Base-by-base conservation (phyloP, 2,113 vertebrate genomes). In the Lucifuga dentata region DNA sequence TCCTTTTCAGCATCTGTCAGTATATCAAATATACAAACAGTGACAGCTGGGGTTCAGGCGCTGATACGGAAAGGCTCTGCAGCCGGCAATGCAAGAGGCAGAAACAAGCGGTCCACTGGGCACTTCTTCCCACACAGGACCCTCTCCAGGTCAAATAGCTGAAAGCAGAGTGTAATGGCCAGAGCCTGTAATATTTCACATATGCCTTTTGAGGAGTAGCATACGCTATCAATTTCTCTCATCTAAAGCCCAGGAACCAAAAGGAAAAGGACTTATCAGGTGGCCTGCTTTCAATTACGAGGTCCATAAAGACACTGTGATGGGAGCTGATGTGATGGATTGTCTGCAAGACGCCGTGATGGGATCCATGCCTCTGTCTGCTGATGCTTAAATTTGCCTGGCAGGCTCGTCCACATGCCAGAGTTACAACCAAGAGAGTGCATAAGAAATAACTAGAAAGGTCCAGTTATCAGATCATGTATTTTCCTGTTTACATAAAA, bases 21-120 rank as follows among this genome's bases (percentile, higher is more conserved):
- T 81, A 78, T 88, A 87, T 91, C 83, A 89, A 81, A 78, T 11
- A 5, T 68, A 92, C 45, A 13, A 92, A 90, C 85, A 90, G 69
- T 78, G 83, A 91, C 92, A 94, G 90, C 90, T 95, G 89, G 76
- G 87, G 84, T 68, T 83, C 77, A 59, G 78, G 83, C 83, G 82
- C 89, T 66, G 84, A 88, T 80, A 68, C 49, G 48, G 53, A 69
- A 56, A 39, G 17, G 26, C 38, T 56, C 61, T 23, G 43, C 44
- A 16, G 36, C 0, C 1, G 17, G 7, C 56, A 78, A 83, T 76
- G 74, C 48, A 68, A 83, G 61, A 70, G 58, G 83, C 78, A 60
- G 71, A 80, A 69, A 73, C 73, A 20, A 61, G 5, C 44, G 20
- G 59, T 66, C 80, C 70, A 66, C 41, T 5, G 50, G 64, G 62